Conservation (phyloP, 2,113 vertebrate species). For the Limnothrissa miodon region DNA sequence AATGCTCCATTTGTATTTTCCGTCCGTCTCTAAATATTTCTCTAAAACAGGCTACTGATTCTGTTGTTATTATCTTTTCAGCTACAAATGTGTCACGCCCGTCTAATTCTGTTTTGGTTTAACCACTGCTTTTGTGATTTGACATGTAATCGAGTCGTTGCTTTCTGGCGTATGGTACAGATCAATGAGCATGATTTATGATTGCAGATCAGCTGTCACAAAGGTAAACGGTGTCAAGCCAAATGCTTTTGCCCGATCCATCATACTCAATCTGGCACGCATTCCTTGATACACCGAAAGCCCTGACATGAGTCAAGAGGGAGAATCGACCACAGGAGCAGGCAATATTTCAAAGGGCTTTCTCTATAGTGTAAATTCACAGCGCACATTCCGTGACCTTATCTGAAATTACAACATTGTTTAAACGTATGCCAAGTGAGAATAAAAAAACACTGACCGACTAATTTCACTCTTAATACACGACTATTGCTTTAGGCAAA, state of each 20-base stretch:
- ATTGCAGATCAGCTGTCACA: constrained; percentile 31
- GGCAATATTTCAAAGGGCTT: neutral
- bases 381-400: neutral
- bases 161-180: constrained; percentile 20
- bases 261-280: constrained; percentile 5
- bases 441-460: neutral
- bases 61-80: neutral
- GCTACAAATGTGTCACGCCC: constrained; percentile 1
- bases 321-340: neutral
- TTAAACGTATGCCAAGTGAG: neutral
- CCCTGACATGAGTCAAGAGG: neutral
- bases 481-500: neutral
- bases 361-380: neutral
- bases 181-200: constrained; percentile 34
- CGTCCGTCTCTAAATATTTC: neutral
- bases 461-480: neutral
- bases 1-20: neutral
- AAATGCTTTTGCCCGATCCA: constrained; percentile 17
- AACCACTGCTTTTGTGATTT: neutral
- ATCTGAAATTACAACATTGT: neutral
- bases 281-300: neutral
- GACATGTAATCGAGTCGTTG: constrained; percentile 15
- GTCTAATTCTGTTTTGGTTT: constrained; percentile 10
- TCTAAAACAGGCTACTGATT: neutral
- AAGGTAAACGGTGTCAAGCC: constrained; percentile 1